phyloP scores from a whole-genome alignment of 1,140 invertebrate species.

The Zeugodacus cucurbitae region DNA sequence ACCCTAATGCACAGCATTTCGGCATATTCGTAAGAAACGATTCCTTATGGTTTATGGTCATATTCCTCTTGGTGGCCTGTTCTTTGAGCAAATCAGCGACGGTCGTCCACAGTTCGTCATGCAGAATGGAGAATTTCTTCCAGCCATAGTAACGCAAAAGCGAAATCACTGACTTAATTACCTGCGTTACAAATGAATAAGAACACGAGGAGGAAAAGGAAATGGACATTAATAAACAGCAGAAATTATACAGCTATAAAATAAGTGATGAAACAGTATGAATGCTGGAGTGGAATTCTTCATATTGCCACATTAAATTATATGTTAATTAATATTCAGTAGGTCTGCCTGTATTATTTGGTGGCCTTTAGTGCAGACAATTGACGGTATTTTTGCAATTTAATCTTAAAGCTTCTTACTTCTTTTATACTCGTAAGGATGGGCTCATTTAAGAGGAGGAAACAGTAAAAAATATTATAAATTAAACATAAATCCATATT shows the following conservation, averaged over 20 bases:
- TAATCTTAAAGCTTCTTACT: too few species aligned
- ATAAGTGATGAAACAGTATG: too few species aligned
- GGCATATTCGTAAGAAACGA: constrained; percentile 73
- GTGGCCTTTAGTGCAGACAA: too few species aligned
- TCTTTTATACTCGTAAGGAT: too few species aligned
- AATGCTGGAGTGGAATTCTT: too few species aligned
- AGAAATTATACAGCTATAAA: too few species aligned
- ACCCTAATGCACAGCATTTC: constrained; percentile 79
- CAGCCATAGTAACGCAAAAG: constrained; percentile 90
- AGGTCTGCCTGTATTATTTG: neutral
- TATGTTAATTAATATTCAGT: neutral
- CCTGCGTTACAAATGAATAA: constrained; percentile 67
- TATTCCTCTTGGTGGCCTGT: constrained; percentile 78
- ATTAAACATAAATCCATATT: too few species aligned
- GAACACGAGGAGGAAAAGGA: neutral
- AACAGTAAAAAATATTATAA: too few species aligned
- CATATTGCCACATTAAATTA: neutral
- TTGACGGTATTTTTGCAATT: too few species aligned
- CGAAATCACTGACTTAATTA: constrained; percentile 93
- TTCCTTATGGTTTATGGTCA: constrained; percentile 82
- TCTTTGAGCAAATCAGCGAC: constrained; percentile 81
- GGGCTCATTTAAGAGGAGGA: too few species aligned
- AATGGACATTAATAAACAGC: too few species aligned
- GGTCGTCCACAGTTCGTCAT: constrained; percentile 81
- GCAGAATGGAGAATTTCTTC: constrained; percentile 94